These are phyloP conservation scores for Rhinoraja longicauda DNA, from an alignment of 2,797 vertebrate genomes.

Conservation along the genomic window DNA sequence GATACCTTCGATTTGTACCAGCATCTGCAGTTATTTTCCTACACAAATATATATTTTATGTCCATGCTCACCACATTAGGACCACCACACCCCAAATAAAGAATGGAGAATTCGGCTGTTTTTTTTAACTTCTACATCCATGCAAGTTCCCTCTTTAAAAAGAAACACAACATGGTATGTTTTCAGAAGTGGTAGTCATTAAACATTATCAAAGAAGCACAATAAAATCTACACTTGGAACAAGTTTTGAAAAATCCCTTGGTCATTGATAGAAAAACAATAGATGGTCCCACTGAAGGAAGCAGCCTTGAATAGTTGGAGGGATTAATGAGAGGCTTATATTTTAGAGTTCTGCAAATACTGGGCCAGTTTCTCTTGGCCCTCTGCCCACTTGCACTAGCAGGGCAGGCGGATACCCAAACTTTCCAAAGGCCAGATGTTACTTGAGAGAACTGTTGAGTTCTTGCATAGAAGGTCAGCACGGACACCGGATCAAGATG, in stretches of 20 bases:
- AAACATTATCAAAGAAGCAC: not conserved
- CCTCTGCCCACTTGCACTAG: not conserved
- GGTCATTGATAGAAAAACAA: not conserved
- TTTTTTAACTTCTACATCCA: not conserved
- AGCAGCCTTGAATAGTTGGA: not conserved
- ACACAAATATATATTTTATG: no score
- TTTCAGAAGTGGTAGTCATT: not conserved
- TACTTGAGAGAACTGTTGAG: not conserved
- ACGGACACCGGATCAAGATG: no score
- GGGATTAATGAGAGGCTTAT: not conserved
- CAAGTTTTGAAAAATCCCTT: not conserved
- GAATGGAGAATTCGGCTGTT: no score
- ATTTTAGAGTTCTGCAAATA: not conserved
- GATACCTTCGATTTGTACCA: no score
- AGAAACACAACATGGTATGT: not conserved
- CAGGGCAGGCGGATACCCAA: not conserved
- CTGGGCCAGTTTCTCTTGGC: not conserved
- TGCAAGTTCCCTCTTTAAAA: not conserved
- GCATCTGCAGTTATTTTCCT: no score
- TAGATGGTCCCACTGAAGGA: not conserved
- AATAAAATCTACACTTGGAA: not conserved
- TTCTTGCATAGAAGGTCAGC: no score
- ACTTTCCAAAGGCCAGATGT: not conserved
- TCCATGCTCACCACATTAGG: no score
- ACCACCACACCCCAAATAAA: no score